Percentiles rank a stretch among this genome's conserved stretches.
phyloP scores from a whole-genome alignment of 53 echinoderm and acorn worm species.

The Apostichopus leukothele region DNA sequence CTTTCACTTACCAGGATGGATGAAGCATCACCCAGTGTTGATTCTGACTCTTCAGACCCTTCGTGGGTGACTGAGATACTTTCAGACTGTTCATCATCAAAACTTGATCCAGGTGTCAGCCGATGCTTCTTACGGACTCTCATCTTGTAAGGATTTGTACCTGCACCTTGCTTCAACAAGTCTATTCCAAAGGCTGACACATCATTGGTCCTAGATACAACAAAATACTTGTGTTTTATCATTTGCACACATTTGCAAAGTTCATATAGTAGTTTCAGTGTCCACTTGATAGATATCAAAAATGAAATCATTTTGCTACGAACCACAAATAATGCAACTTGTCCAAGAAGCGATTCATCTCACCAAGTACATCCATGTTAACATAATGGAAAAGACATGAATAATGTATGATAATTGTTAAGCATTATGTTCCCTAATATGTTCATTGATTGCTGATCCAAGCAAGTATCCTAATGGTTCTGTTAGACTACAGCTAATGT shows the following conservation, averaged over 20 bases:
- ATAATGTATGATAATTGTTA: too few species aligned
- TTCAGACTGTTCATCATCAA: constrained; percentile 70
- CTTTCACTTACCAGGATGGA: background rate
- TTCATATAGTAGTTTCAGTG: too few species aligned
- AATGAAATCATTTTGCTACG: too few species aligned
- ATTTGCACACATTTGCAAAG: background rate
- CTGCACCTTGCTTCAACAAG: constrained; percentile 70
- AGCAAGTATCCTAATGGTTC: too few species aligned
- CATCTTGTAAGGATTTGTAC: constrained; percentile 65
- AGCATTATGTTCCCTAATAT: too few species aligned
- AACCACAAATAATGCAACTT: too few species aligned
- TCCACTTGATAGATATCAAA: too few species aligned
- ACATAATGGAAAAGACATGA: too few species aligned
- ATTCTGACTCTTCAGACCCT: constrained; percentile 35
- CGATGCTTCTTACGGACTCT: constrained; percentile 72
- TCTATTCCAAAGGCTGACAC: constrained; percentile 97
- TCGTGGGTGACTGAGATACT: constrained; percentile 33
- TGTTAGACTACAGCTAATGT: too few species aligned
- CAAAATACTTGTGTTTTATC: background rate
- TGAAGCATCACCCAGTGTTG: constrained; percentile 28
- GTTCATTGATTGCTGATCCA: too few species aligned
- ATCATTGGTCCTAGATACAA: constrained; percentile 52
- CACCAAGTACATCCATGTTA: too few species aligned
- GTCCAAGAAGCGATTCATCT: too few species aligned
- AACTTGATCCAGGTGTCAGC: constrained; percentile 84